Percentiles rank a stretch among this genome's conserved stretches.
These are phyloP conservation scores for Cyanoderma ruficeps DNA, from an alignment of 2,113 vertebrate genomes.

Conservation along the genomic window DNA sequence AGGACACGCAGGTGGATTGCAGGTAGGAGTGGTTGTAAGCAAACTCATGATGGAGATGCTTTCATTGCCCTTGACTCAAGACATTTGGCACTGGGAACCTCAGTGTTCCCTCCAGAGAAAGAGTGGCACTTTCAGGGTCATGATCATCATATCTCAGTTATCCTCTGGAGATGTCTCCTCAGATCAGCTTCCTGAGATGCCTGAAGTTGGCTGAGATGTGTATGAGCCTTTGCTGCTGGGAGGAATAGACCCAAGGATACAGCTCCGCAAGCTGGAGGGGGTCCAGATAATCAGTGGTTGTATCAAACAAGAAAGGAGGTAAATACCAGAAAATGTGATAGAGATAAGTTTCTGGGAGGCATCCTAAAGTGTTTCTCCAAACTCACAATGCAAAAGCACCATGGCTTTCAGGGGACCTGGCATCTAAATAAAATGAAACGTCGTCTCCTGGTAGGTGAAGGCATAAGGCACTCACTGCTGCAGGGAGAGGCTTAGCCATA, in stretches of 20 bases:
- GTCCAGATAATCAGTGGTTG: background rate
- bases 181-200: background rate
- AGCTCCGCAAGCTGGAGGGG: background rate
- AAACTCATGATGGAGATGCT: background rate
- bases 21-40: background rate
- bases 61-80: background rate
- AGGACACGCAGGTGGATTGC: background rate
- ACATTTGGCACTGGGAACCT: background rate
- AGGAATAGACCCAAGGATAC: background rate
- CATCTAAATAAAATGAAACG: background rate
- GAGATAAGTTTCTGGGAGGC: background rate
- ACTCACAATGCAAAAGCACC: background rate
- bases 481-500: background rate
- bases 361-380: background rate
- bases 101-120: background rate
- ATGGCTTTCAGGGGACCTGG: background rate
- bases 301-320: background rate
- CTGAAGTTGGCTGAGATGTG: background rate
- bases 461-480: background rate
- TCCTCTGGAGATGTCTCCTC: background rate
- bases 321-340: background rate
- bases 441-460: background rate
- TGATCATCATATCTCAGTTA: background rate
- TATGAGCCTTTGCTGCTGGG: background rate
- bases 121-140: rapidly evolving